These are phyloP conservation scores for Anoplolepis gracilipes DNA, from an alignment of 1,140 invertebrate species.

Conservation along the genomic window DNA sequence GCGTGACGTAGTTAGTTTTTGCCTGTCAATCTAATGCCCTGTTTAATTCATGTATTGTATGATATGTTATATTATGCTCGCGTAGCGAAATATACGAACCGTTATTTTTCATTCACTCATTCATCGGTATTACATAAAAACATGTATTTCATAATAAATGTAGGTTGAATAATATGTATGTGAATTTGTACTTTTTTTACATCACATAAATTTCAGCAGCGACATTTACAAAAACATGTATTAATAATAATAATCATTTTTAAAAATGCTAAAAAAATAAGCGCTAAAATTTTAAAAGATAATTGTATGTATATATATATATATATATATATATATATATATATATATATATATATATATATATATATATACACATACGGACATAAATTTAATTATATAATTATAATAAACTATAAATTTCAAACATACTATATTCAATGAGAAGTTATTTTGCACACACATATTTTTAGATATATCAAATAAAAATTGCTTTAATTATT, in stretches of 20 bases:
- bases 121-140: not conserved
- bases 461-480: not conserved
- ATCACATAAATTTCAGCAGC: not conserved
- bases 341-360: too few relatives aligned
- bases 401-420: slow-evolving; percentile 13
- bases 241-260: not conserved
- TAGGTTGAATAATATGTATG: not conserved
- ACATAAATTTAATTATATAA: not conserved
- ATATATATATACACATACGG: not conserved
- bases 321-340: too few relatives aligned
- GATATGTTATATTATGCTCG: slow-evolving; percentile 22
- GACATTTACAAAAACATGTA: not conserved
- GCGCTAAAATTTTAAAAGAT: not conserved
- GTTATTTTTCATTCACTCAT: slow-evolving; percentile 7
- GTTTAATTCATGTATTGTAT: slow-evolving; percentile 7
- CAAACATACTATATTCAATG: not conserved
- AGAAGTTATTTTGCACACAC: not conserved
- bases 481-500: not conserved
- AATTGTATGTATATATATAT: too few relatives aligned
- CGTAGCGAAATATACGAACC: not conserved
- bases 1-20: slow-evolving; percentile 78
- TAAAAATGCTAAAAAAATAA: slow-evolving; percentile 16
- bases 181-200: not conserved
- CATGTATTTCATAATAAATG: slow-evolving; percentile 17
- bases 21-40: not conserved